Conservation (phyloP, 2,888 invertebrate genomes). For the Agonopterix alstromeriana region DNA sequence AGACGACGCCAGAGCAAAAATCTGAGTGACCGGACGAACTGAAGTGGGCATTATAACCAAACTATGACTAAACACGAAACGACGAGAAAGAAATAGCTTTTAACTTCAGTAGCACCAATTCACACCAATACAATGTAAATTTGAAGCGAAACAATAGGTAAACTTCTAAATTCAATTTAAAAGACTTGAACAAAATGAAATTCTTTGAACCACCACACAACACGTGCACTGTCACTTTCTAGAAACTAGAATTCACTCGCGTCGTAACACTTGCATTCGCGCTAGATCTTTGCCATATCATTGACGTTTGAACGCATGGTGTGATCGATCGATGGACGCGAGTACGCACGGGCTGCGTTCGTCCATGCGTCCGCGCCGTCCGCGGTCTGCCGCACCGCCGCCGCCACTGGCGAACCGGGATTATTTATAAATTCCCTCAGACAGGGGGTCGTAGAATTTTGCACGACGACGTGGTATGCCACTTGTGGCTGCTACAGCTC, state of each 20-base stretch:
- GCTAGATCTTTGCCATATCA: neutral
- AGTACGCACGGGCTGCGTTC: conserved; percentile 41
- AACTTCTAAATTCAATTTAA: neutral
- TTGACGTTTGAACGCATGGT: neutral
- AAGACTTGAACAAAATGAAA: neutral
- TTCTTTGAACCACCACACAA: neutral
- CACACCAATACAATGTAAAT: neutral
- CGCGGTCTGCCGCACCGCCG: conserved; percentile 70
- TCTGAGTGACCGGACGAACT: conserved; percentile 19
- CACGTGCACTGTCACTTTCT: conserved; percentile 24
- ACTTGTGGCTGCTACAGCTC: conserved; percentile 41
- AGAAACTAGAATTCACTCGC: conserved; percentile 27
- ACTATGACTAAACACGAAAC: conserved; percentile 6
- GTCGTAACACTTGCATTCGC: conserved; percentile 4
- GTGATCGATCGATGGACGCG: conserved; percentile 49
- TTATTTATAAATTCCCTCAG: conserved; percentile 74
- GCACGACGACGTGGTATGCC: conserved; percentile 13
- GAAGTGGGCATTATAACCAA: neutral
- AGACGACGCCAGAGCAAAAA: conserved; percentile 31
- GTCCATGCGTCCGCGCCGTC: conserved; percentile 73
- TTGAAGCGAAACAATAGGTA: neutral
- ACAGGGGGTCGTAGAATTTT: conserved; percentile 75
- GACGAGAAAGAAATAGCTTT: neutral
- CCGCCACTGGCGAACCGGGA: conserved; percentile 73
- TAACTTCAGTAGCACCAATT: neutral